These are phyloP conservation scores for Parascotia fuliginaria DNA, from an alignment of 2,888 invertebrate species.

Conservation along the genomic window DNA sequence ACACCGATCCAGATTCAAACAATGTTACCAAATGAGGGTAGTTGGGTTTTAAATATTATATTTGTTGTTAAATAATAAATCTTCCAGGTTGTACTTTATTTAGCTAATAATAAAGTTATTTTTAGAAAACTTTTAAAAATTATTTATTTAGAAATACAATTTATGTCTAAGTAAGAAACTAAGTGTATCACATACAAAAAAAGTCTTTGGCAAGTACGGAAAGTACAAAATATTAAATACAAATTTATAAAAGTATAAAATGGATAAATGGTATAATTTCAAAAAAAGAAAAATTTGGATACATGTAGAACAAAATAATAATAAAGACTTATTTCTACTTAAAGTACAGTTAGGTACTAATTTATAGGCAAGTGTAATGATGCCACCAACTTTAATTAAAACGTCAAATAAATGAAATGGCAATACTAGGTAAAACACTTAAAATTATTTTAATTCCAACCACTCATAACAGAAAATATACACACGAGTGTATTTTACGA, in stretches of 20 bases:
- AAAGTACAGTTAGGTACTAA: slow-evolving; percentile 43
- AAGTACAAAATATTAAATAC: slow-evolving; percentile 55
- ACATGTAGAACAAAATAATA: slow-evolving; percentile 16
- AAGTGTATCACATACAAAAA: slow-evolving; percentile 82
- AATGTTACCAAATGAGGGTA: slow-evolving; percentile 21
- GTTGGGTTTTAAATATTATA: slow-evolving; percentile 20
- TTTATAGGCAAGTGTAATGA: slow-evolving; percentile 38
- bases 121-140: slow-evolving; percentile 49
- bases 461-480: not conserved
- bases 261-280: slow-evolving; percentile 34
- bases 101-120: slow-evolving; percentile 34
- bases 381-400: slow-evolving; percentile 16
- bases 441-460: not conserved
- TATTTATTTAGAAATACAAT: slow-evolving; percentile 67
- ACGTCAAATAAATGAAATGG: not conserved
- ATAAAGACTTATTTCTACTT: slow-evolving; percentile 32
- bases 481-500: too few relatives aligned
- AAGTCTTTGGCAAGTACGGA: slow-evolving; percentile 83
- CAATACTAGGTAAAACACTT: not conserved
- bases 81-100: slow-evolving; percentile 12
- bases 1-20: slow-evolving; percentile 25
- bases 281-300: slow-evolving; percentile 24
- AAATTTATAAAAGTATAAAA: slow-evolving; percentile 54
- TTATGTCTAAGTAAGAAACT: slow-evolving; percentile 76
- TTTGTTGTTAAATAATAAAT: slow-evolving; percentile 24